Conservation (phyloP, 2,113 vertebrate species). For the Hiodon alosoides region DNA sequence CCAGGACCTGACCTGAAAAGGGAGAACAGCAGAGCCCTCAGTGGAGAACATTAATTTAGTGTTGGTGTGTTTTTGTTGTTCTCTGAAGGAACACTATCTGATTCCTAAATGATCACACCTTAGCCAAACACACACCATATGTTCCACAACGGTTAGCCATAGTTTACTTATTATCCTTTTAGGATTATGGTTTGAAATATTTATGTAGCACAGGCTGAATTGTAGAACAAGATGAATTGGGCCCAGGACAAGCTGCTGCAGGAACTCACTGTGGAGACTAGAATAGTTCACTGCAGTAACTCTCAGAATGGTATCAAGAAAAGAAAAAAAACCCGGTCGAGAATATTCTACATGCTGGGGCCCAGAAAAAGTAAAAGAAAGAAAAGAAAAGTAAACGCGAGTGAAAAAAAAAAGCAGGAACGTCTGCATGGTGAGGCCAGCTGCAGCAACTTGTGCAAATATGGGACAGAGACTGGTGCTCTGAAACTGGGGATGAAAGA, state of each 20-base stretch:
- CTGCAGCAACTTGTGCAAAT: neutral
- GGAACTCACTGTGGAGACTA: neutral
- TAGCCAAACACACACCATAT: neutral
- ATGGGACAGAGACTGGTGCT: no score
- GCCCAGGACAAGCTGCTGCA: neutral
- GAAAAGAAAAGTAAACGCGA: no score
- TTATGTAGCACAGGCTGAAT: neutral
- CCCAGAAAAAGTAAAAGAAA: neutral
- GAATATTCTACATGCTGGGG: neutral
- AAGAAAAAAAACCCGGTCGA: neutral
- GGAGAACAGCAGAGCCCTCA: constrained; percentile 36
- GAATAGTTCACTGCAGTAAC: neutral
- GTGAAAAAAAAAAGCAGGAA: neutral
- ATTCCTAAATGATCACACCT: neutral
- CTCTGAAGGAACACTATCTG: neutral
- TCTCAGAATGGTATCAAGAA: neutral
- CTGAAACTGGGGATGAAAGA: no score
- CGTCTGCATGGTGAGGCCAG: neutral
- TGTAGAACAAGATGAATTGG: neutral
- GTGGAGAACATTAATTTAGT: no score
- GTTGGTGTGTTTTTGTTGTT: no score
- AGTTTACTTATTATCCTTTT: constrained; percentile 5
- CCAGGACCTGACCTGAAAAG: constrained; percentile 29
- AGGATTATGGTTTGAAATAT: neutral
- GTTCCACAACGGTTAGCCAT: neutral